Conservation (phyloP, 2,797 vertebrate species). For the Coregonus ussuriensis region DNA sequence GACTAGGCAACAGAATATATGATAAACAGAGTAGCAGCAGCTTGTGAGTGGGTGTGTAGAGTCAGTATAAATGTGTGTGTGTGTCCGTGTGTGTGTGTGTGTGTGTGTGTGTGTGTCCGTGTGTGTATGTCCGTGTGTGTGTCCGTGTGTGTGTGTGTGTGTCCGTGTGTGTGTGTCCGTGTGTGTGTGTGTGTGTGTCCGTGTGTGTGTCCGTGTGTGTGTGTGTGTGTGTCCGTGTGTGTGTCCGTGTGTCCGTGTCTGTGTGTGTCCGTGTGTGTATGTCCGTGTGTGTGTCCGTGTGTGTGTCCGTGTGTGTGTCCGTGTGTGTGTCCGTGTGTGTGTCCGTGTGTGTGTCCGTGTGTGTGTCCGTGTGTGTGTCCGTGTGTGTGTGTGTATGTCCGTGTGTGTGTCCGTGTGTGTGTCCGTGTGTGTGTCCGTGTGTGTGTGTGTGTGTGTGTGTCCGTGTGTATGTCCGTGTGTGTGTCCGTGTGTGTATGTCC, state of each 20-base stretch:
- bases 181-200: not conserved
- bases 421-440: too few relatives aligned
- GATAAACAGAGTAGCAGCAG: too few relatives aligned
- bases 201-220: not conserved
- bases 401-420: too few relatives aligned
- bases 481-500: not conserved
- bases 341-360: not conserved
- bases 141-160: not conserved
- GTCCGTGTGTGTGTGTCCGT: not conserved
- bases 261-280: not conserved
- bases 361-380: too few relatives aligned
- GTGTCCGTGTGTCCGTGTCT: too few relatives aligned
- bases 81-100: not conserved
- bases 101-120: not conserved
- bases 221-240: not conserved
- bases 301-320: not conserved
- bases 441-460: not conserved
- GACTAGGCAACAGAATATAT: too few relatives aligned
- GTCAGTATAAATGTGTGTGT: too few relatives aligned
- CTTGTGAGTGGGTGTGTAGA: too few relatives aligned
- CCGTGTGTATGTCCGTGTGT: not conserved
- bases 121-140: not conserved
- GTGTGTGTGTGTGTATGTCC: too few relatives aligned
- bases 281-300: not conserved
- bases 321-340: not conserved